Base-by-base conservation (phyloP, 2,113 vertebrate species). In the Piaya cayana region DNA sequence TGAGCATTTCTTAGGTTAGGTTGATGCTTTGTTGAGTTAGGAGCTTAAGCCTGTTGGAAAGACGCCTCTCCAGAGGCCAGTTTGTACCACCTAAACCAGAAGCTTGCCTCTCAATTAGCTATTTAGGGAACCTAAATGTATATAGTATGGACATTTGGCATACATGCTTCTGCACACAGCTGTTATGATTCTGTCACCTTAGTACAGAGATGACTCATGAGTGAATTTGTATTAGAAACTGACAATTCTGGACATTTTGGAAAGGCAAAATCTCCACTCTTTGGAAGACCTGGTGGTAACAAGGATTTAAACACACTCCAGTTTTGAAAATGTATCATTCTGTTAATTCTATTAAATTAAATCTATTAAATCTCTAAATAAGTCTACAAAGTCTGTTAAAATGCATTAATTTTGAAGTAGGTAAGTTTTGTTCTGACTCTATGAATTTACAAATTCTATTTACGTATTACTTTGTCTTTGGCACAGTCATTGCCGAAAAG, bases 401-500 rank as follows among this genome's bases (percentile, higher is more conserved):
- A 36, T 23, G 11, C 55, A 36, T 58, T 56, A 17, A 60, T 89
- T 86, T 39, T 59, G 13, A 94, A 81, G 5, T 9, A 65, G 16
- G n/a, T 58, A 75, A 92, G 7, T 76, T 19, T 64, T 91, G 23
- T 88, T 71, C 23, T 45, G 67, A 86, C 37, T 36, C 9, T 29
- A 3, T 45, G 72, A 64, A 36, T 59, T 92, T 86, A 83, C 6
- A 6, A 32, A 52, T 69, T 82, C 21, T 80, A 9, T 71, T 89
- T 64, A 47, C 10, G 1, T 68, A 4, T 78, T 70, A 1, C 34
- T 95, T 81, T 94, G 68, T 63, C 94, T 81, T 70, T 96, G 94
- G 39, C 50, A 82, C 91, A 98, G 99, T 98, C 97, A 68, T 98
- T 99, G 97, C 99, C 99, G 10, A 98, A 98, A 96, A 99, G 98